phyloP scores from a whole-genome alignment of 2,888 invertebrate genomes.

The Beris morrisii region DNA sequence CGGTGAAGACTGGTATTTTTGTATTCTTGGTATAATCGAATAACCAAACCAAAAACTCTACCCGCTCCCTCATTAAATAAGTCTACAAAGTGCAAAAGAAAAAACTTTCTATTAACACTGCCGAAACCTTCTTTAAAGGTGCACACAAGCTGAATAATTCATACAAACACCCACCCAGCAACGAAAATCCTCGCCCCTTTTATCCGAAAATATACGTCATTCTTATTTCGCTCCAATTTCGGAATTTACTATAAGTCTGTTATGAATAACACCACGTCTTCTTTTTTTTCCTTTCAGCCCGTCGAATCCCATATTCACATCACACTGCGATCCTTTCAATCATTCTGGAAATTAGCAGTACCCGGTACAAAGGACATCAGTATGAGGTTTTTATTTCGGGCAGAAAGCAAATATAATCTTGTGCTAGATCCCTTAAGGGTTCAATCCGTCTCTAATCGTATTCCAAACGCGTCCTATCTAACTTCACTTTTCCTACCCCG shows the following conservation, averaged over 20 bases:
- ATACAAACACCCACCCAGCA: neutral
- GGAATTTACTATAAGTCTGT: neutral
- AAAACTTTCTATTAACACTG: too few species aligned
- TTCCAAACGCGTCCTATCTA: conserved; percentile 31
- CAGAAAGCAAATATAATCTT: conserved; percentile 32
- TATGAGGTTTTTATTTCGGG: conserved; percentile 27
- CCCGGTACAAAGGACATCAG: conserved; percentile 26
- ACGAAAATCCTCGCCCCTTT: neutral
- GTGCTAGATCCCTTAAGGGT: conserved; percentile 27
- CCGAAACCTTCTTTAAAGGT: too few species aligned
- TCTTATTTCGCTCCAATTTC: conserved; percentile 23
- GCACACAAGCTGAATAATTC: conserved; percentile 23
- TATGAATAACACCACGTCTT: conserved; percentile 15
- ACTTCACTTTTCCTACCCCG: conserved; percentile 5
- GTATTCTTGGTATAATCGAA: too few species aligned
- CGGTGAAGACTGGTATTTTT: too few species aligned
- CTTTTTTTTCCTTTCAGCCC: conserved; percentile 5
- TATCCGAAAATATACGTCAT: conserved; percentile 16
- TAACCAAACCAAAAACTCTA: too few species aligned
- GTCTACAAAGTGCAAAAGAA: too few species aligned
- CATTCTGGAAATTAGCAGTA: conserved; percentile 34
- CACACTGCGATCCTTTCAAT: conserved; percentile 33
- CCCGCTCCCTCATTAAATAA: too few species aligned
- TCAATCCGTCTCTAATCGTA: conserved; percentile 32
- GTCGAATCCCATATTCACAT: conserved; percentile 18